Conservation (phyloP, 2,113 vertebrate species). For the Baryphthengus martii region DNA sequence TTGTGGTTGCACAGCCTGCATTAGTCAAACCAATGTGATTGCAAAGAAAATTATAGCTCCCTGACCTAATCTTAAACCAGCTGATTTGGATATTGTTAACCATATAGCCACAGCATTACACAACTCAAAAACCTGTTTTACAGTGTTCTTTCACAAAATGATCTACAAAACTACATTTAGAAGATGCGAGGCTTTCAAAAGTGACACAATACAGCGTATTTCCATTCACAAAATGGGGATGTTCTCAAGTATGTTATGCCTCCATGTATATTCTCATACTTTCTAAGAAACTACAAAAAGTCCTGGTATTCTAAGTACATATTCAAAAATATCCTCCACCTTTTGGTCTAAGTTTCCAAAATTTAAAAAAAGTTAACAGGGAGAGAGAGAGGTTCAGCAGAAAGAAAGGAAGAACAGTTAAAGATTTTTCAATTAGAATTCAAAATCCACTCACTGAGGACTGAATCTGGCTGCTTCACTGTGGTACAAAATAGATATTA, state of each 20-base stretch:
- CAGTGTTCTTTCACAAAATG: not conserved
- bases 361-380: not conserved
- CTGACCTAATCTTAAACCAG: not conserved
- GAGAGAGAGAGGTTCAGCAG: not conserved
- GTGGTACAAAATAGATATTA: not conserved
- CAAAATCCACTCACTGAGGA: not conserved
- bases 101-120: not conserved
- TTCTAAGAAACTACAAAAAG: not conserved
- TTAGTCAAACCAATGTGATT: not conserved
- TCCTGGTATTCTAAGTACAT: not conserved
- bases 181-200: not conserved
- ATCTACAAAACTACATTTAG: not conserved
- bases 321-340: not conserved
- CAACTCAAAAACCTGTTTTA: not conserved
- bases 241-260: not conserved
- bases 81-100: not conserved
- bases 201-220: not conserved
- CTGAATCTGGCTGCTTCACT: not conserved
- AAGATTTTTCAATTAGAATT: not conserved
- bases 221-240: not conserved
- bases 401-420: not conserved
- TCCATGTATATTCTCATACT: not conserved
- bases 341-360: not conserved
- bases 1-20: not conserved
- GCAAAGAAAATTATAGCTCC: not conserved